A percentile compares a stretch with the other conserved stretches of the same genome.
Evolutionary conservation across 2,797 vertebrate species (phyloP).

Genomic region (Hippopotamyrus pictus): DNA sequence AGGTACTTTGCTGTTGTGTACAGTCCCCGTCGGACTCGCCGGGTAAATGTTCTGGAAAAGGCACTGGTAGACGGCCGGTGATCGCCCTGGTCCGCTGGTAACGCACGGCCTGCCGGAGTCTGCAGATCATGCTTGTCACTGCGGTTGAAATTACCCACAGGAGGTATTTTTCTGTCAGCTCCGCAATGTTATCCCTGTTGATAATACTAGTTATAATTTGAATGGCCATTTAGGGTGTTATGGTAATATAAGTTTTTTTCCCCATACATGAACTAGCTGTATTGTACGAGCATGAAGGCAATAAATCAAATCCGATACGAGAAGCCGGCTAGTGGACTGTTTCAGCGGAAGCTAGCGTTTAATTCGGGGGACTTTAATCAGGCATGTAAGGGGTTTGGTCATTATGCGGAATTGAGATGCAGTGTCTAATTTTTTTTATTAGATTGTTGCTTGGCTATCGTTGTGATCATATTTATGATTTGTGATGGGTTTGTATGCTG

Average conservation of each 20-base stretch:
- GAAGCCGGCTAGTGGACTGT: not conserved
- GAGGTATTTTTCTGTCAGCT: not conserved
- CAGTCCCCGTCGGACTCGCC: not conserved
- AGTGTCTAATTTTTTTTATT: not conserved
- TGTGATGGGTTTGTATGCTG: not conserved
- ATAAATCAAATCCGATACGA: not conserved
- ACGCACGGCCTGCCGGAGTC: not conserved
- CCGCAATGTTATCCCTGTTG: not conserved
- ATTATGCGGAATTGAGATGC: not conserved
- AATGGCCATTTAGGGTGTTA: not conserved
- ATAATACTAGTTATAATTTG: not conserved
- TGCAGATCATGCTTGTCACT: not conserved
- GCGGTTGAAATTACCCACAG: not conserved
- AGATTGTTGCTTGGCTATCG: not conserved
- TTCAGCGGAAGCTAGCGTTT: not conserved
- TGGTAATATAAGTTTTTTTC: not conserved
- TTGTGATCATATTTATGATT: not conserved
- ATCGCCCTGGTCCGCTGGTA: not conserved
- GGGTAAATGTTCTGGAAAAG: slow-evolving; percentile 19
- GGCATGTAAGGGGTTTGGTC: not conserved
- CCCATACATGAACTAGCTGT: not conserved
- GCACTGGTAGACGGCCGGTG: not conserved
- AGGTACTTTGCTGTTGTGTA: not conserved
- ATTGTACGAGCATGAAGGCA: not conserved
- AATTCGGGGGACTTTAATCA: not conserved